phyloP scores from a whole-genome alignment of 2,888 invertebrate genomes.

The Hirtodrosophila alboralis region DNA sequence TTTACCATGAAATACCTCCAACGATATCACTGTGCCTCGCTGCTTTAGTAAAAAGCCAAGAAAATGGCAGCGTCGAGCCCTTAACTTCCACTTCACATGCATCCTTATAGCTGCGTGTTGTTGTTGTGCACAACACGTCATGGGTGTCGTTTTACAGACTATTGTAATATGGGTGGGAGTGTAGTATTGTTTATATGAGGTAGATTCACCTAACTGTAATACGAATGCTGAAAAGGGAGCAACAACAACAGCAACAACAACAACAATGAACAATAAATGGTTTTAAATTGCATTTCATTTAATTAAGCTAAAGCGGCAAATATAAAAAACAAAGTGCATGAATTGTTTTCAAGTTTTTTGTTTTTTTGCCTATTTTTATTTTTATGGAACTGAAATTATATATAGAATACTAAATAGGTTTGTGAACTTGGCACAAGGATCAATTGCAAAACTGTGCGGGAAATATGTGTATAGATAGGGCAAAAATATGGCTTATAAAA shows the following conservation, averaged over 20 bases:
- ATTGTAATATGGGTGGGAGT: not conserved
- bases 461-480: too few species aligned
- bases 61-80: constrained; percentile 59
- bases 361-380: too few species aligned
- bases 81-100: constrained; percentile 58
- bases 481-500: too few species aligned
- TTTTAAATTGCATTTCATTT: constrained; percentile 67
- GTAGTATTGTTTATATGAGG: not conserved
- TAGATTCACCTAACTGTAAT: constrained; percentile 20
- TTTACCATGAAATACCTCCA: too few species aligned
- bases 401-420: too few species aligned
- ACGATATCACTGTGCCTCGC: too few species aligned
- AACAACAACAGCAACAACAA: constrained; percentile 9
- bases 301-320: constrained; percentile 58
- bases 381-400: too few species aligned
- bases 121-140: constrained; percentile 42
- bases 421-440: too few species aligned
- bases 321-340: constrained; percentile 30
- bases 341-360: constrained; percentile 13
- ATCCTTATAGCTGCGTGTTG: constrained; percentile 61
- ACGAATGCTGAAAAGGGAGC: constrained; percentile 21
- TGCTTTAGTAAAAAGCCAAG: constrained; percentile 34
- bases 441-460: too few species aligned
- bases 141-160: constrained; percentile 52
- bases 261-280: constrained; percentile 48